phyloP scores from a whole-genome alignment of 2,113 vertebrate genomes.

The Elachura formosa region DNA sequence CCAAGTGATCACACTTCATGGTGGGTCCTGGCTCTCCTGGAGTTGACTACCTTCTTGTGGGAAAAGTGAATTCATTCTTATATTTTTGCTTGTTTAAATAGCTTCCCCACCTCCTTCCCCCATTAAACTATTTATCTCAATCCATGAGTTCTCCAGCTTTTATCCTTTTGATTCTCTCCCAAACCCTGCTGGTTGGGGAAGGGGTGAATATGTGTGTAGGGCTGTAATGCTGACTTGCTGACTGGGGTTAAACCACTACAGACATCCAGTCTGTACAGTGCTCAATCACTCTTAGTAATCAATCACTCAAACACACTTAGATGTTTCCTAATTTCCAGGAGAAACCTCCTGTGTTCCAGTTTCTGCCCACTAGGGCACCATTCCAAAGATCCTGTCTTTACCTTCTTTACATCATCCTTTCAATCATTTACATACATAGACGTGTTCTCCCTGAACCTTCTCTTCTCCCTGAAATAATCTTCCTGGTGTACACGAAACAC shows the following conservation, averaged over 20 bases:
- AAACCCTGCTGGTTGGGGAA: neutral
- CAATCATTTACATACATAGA: neutral
- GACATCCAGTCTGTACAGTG: neutral
- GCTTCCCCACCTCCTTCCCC: neutral
- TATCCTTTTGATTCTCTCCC: neutral
- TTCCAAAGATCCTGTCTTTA: neutral
- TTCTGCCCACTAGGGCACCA: neutral
- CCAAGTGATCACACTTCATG: neutral
- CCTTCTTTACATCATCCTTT: neutral
- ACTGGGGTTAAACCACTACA: neutral
- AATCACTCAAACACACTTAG: neutral
- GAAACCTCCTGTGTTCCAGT: neutral
- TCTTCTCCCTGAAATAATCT: neutral
- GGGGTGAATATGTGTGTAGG: too few relatives aligned
- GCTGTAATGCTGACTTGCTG: neutral
- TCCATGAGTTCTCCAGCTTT: neutral
- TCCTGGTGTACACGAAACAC: too few relatives aligned
- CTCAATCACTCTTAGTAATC: neutral
- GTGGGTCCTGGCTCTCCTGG: neutral
- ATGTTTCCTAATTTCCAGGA: neutral
- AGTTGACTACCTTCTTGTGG: neutral
- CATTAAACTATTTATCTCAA: neutral
- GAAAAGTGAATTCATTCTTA: neutral
- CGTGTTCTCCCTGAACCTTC: neutral
- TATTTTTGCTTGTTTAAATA: neutral